Conservation (phyloP, 2,888 invertebrate species). For the Bellardia bayeri region DNA sequence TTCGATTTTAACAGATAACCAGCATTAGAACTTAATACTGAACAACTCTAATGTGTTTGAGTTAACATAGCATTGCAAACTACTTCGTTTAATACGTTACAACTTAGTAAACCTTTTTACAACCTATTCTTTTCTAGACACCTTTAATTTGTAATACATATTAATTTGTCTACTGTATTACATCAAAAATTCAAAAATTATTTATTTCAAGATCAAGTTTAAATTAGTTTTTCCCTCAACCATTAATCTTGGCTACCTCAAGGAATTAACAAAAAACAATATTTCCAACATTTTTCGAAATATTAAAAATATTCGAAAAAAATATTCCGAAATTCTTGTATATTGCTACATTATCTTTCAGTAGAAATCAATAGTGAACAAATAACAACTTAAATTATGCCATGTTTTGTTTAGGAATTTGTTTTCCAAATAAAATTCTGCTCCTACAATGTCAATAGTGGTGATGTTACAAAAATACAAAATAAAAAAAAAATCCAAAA, state of each 20-base stretch:
- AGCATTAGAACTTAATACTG: no score
- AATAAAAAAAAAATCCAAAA: background rate
- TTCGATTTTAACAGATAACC: no score
- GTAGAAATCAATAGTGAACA: constrained; percentile 22
- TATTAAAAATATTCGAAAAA: background rate
- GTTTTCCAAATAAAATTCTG: background rate
- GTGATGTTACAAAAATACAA: background rate
- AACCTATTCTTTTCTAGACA: no score
- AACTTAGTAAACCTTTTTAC: no score
- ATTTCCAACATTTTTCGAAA: background rate
- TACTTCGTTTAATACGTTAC: no score
- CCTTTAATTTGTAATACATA: no score
- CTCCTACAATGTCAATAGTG: constrained; percentile 30
- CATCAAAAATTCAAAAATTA: no score
- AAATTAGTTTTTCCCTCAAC: background rate
- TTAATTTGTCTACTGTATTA: no score
- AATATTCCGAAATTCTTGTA: background rate
- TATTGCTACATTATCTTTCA: background rate
- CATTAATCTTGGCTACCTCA: background rate
- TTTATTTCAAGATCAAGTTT: constrained; percentile 26
- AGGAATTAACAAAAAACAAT: background rate
- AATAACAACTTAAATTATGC: constrained; percentile 31
- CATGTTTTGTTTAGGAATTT: constrained; percentile 24
- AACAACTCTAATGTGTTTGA: no score
- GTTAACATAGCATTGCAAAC: no score